Evolutionary conservation across 2,888 invertebrate genomes (phyloP).

Genomic region (Micropterix aruncella): DNA sequence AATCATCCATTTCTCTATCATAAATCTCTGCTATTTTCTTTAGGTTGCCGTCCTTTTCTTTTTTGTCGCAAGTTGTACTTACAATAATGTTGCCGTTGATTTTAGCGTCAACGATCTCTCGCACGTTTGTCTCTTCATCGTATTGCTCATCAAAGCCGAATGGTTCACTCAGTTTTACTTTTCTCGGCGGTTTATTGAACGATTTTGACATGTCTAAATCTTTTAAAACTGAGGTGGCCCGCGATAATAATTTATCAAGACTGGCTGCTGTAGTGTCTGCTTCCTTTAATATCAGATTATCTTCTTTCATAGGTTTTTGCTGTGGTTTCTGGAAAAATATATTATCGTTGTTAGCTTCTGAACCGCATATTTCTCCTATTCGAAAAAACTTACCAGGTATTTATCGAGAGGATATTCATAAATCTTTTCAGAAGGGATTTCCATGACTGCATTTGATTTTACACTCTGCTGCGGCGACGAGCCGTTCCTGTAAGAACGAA

Average conservation of each 20-base stretch:
- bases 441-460: too few species aligned
- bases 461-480: too few species aligned
- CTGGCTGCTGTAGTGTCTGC: too few species aligned
- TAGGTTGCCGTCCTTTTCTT: conserved; percentile 8
- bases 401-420: neutral
- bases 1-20: neutral
- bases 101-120: conserved; percentile 35
- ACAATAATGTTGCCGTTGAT: conserved; percentile 28
- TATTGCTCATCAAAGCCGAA: conserved; percentile 32
- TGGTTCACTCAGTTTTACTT: conserved; percentile 21
- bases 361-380: too few species aligned
- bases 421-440: too few species aligned
- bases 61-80: neutral
- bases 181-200: conserved; percentile 24
- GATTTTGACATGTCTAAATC: conserved; percentile 29
- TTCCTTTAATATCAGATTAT: conserved; percentile 30
- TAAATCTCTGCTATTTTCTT: conserved; percentile 4
- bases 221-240: conserved; percentile 33
- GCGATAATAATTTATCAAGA: conserved; percentile 36
- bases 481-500: too few species aligned
- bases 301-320: conserved; percentile 30
- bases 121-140: conserved; percentile 33
- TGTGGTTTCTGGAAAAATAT: too few species aligned
- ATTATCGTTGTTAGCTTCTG: too few species aligned
- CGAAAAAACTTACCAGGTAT: neutral